phyloP scores from a whole-genome alignment of 2,113 vertebrate genomes.

The Aegypius monachus region DNA sequence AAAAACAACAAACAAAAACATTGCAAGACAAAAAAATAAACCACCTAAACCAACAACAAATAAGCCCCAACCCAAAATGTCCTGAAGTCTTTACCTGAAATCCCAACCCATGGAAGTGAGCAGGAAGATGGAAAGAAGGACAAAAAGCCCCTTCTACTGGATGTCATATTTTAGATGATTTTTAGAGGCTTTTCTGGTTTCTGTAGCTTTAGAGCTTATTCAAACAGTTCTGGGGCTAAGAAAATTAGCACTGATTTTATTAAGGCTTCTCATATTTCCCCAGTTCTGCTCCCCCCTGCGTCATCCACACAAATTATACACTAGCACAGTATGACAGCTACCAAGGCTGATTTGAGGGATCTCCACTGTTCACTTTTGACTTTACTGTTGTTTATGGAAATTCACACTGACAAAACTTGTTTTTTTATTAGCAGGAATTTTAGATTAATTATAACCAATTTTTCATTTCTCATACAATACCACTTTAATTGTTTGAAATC shows the following conservation, averaged over 20 bases:
- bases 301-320: neutral
- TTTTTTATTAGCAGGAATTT: neutral
- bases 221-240: neutral
- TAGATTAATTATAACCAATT: neutral
- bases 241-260: neutral
- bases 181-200: neutral
- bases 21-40: neutral
- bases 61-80: rapidly evolving
- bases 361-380: neutral
- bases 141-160: rapidly evolving
- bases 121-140: neutral
- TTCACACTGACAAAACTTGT: neutral
- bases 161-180: neutral
- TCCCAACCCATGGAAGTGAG: neutral
- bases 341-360: neutral
- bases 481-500: neutral
- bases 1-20: neutral
- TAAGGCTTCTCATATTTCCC: neutral
- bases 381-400: neutral
- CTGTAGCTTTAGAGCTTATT: neutral
- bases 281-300: neutral
- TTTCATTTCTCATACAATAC: neutral
- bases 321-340: neutral
- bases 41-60: neutral
- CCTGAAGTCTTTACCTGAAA: neutral